phyloP scores from a whole-genome alignment of 2,797 vertebrate genomes.

The Syngnathus acus region DNA sequence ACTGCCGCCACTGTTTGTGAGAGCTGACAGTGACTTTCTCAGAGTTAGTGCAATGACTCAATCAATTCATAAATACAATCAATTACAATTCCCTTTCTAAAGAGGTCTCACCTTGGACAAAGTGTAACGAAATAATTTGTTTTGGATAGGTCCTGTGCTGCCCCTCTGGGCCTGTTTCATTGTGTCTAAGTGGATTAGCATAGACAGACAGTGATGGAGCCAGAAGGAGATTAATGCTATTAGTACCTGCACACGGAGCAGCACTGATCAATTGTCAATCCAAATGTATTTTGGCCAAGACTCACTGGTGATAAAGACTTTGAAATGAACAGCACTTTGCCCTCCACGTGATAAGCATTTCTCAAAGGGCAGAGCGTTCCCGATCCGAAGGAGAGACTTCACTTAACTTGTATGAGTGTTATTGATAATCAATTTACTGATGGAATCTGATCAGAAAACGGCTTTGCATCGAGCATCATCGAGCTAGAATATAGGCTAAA shows the following conservation, averaged over 20 bases:
- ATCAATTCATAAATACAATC: constrained; percentile 7
- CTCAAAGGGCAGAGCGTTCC: constrained; percentile 24
- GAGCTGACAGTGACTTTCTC: background rate
- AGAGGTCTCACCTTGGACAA: constrained; percentile 4
- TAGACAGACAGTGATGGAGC: constrained; percentile 53
- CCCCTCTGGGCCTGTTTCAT: constrained; percentile 38
- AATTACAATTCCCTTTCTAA: constrained; percentile 13
- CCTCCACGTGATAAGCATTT: constrained; percentile 53
- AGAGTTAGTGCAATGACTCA: background rate
- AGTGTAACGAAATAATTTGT: constrained; percentile 7
- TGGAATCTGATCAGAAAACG: constrained; percentile 45
- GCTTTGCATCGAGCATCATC: constrained; percentile 49
- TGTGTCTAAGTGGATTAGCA: constrained; percentile 56
- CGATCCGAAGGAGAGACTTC: constrained; percentile 25
- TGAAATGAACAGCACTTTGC: constrained; percentile 62
- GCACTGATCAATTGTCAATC: constrained; percentile 47
- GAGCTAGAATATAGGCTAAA: background rate
- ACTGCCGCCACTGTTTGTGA: background rate
- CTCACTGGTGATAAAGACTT: constrained; percentile 67
- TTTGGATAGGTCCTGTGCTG: constrained; percentile 11
- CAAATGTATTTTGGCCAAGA: constrained; percentile 47
- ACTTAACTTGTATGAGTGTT: constrained; percentile 33
- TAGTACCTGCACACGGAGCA: constrained; percentile 56
- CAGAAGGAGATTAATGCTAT: constrained; percentile 51
- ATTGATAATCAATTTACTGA: constrained; percentile 46